A percentile compares a stretch with the other conserved stretches of the same genome.
Evolutionary conservation across 2,888 invertebrate genomes (phyloP).

Genomic region (Cosmia pyralina): DNA sequence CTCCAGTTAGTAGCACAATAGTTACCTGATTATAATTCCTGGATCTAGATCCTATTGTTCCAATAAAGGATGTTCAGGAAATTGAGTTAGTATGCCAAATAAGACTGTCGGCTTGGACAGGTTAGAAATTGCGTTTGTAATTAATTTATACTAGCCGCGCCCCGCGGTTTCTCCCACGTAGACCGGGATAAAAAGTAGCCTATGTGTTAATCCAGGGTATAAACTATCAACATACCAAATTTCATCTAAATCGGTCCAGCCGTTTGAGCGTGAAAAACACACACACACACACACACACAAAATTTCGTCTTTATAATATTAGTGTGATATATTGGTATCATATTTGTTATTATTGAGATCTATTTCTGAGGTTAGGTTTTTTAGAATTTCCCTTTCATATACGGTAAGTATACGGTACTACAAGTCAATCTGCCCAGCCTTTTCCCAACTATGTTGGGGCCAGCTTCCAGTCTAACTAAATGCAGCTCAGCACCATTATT

Average conservation of each 20-base stretch:
- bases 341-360: no score
- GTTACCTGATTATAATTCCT: conserved; percentile 82
- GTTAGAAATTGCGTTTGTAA: conserved; percentile 46
- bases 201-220: no score
- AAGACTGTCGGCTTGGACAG: conserved; percentile 33
- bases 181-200: no score
- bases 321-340: no score
- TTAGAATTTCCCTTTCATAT: no score
- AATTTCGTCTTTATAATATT: no score
- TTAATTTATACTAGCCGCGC: not conserved
- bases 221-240: no score
- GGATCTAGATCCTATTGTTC: conserved; percentile 82
- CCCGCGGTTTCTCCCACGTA: no score
- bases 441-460: not conserved
- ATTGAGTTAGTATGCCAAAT: conserved; percentile 76
- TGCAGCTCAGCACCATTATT: not conserved
- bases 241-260: no score
- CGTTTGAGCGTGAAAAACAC: no score
- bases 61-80: conserved; percentile 77
- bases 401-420: not conserved
- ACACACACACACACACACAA: no score
- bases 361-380: no score
- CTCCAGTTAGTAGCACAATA: conserved; percentile 76
- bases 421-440: not conserved
- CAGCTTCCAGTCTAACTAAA: not conserved